phyloP scores from a whole-genome alignment of 2,113 vertebrate species.

The Charadrius vociferus region DNA sequence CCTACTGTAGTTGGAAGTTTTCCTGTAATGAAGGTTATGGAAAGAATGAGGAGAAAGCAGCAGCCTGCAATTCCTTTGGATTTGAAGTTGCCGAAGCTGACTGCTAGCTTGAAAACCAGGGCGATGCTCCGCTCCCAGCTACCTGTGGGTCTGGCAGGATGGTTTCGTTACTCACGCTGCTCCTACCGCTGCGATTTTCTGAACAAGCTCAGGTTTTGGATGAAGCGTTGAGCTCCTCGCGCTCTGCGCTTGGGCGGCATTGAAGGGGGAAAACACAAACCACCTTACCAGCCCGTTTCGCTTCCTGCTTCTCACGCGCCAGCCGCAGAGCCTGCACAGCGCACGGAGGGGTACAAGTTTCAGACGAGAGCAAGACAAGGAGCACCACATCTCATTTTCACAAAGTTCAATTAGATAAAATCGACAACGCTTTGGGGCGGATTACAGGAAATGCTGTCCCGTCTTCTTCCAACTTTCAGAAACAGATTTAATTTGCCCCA shows the following conservation, averaged over 20 bases:
- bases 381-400: not conserved
- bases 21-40: not conserved
- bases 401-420: not conserved
- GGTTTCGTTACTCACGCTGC: rapidly evolving
- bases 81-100: not conserved
- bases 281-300: conserved; percentile 25
- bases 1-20: not conserved
- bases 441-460: not conserved
- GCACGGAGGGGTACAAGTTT: not conserved
- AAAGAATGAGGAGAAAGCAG: not conserved
- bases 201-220: not conserved
- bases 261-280: not conserved
- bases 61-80: not conserved
- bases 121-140: not conserved
- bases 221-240: not conserved
- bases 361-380: not conserved
- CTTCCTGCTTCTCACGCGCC: conserved; percentile 47
- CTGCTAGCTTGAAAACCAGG: not conserved
- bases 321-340: rapidly evolving
- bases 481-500: not conserved
- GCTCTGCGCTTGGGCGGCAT: rapidly evolving
- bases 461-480: not conserved
- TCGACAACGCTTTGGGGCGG: not conserved
- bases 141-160: not conserved
- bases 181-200: not conserved